These are phyloP conservation scores for Ladona fulva DNA, from an alignment of 1,140 invertebrate genomes.

Conservation along the genomic window DNA sequence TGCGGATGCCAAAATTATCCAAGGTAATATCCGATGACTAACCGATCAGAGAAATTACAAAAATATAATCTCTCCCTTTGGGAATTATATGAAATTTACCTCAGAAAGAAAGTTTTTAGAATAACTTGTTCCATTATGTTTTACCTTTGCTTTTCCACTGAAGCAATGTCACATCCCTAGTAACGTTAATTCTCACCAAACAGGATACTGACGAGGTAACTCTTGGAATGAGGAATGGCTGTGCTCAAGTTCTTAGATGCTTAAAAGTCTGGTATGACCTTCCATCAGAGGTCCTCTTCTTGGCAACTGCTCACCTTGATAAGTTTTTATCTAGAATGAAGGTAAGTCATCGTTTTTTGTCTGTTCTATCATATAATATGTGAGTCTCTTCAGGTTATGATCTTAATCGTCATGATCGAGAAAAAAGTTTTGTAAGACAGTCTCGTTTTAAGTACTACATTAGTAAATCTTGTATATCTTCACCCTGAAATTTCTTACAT, in stretches of 20 bases:
- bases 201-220: constrained; percentile 55
- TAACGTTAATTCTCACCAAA: background rate
- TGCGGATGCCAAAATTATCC: background rate
- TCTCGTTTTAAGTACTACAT: too few relatives aligned
- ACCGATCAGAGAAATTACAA: background rate
- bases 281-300: constrained; percentile 64
- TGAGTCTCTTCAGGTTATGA: too few relatives aligned
- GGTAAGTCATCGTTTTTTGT: background rate
- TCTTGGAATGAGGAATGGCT: constrained; percentile 60
- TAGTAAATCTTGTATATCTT: too few relatives aligned
- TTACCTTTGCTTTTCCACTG: background rate
- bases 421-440: too few relatives aligned
- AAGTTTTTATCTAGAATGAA: constrained; percentile 59
- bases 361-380: too few relatives aligned
- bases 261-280: constrained; percentile 75
- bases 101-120: background rate
- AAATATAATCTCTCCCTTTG: background rate
- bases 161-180: too few relatives aligned
- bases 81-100: background rate
- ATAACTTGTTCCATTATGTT: background rate
- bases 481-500: too few relatives aligned
- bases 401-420: too few relatives aligned
- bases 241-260: constrained; percentile 66
- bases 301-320: constrained; percentile 67
- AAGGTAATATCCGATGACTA: background rate